A percentile compares a stretch with the other conserved stretches of the same genome.
These are phyloP conservation scores for Pelmatolapia mariae DNA, from an alignment of 2,113 vertebrate species.

Conservation along the genomic window DNA sequence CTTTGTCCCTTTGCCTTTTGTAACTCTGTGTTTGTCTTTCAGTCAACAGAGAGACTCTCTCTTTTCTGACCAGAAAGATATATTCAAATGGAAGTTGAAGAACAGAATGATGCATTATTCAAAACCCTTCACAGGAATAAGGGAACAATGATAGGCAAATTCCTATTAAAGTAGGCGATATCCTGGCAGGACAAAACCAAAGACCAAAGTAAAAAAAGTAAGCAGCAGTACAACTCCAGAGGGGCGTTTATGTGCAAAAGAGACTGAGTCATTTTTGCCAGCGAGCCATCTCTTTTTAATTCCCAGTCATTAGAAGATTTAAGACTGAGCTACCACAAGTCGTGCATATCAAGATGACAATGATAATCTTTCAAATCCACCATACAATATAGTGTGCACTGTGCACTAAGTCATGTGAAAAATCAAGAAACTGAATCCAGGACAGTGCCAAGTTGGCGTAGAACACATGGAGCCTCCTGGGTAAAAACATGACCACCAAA, in stretches of 20 bases:
- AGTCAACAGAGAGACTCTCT: neutral
- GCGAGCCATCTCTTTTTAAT: neutral
- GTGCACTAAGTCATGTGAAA: neutral
- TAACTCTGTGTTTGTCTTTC: neutral
- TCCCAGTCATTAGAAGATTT: neutral
- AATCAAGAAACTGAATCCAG: slow-evolving; percentile 6
- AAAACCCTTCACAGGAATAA: neutral
- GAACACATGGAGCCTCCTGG: neutral
- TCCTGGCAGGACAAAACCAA: slow-evolving; percentile 21
- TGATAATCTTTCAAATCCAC: neutral
- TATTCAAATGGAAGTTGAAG: slow-evolving; percentile 28
- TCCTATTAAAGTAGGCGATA: slow-evolving; percentile 24
- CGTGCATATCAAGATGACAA: neutral
- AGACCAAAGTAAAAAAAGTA: neutral
- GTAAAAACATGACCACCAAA: neutral
- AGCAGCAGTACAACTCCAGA: neutral
- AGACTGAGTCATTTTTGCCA: neutral
- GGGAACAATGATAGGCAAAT: slow-evolving; percentile 27
- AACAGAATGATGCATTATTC: slow-evolving; percentile 40
- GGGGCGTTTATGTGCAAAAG: neutral
- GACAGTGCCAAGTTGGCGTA: neutral
- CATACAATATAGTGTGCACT: neutral
- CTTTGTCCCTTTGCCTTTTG: slow-evolving; percentile 14
- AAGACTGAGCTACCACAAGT: neutral
- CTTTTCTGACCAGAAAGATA: slow-evolving; percentile 39